phyloP scores from a whole-genome alignment of 2,888 invertebrate species.

The Eupithecia subfuscata region DNA sequence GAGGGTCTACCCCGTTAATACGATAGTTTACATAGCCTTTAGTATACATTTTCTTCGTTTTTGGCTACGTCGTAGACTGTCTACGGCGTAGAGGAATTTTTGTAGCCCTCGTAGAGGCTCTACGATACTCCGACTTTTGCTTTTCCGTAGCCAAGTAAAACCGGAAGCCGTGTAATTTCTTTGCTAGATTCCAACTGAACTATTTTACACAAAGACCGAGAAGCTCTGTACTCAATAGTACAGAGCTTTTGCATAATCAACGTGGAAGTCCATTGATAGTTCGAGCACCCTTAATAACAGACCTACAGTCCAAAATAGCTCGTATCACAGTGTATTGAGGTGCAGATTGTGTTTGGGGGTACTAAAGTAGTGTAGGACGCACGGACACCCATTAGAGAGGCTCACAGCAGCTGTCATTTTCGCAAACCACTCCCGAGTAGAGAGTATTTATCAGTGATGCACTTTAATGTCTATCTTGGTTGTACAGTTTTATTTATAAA shows the following conservation, averaged over 20 bases:
- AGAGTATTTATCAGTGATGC: slow-evolving; percentile 20
- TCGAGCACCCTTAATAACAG: slow-evolving; percentile 28
- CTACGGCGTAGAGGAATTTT: slow-evolving; percentile 29
- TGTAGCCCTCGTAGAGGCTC: slow-evolving; percentile 32
- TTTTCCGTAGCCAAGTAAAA: not conserved
- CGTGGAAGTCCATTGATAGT: slow-evolving; percentile 38
- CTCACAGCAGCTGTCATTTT: slow-evolving; percentile 68
- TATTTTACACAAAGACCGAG: not conserved
- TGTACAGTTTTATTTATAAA: slow-evolving; percentile 10
- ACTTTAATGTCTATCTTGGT: slow-evolving; percentile 22
- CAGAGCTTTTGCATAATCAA: slow-evolving; percentile 40
- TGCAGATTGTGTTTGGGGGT: slow-evolving; percentile 30
- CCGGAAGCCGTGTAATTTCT: not conserved
- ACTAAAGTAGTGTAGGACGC: slow-evolving; percentile 42
- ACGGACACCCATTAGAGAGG: slow-evolving; percentile 61
- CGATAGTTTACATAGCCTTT: slow-evolving; percentile 6
- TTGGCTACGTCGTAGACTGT: slow-evolving; percentile 25
- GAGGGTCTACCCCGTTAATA: slow-evolving; percentile 22
- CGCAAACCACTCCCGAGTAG: slow-evolving; percentile 53
- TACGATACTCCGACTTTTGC: slow-evolving; percentile 18
- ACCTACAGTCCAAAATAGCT: slow-evolving; percentile 23
- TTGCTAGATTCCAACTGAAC: not conserved
- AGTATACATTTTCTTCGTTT: not conserved
- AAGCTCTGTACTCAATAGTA: too few relatives aligned
- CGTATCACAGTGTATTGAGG: slow-evolving; percentile 39